Percentiles rank a stretch among this genome's conserved stretches.
Evolutionary conservation across 2,113 vertebrate species (phyloP).

Genomic region (Indicator indicator): DNA sequence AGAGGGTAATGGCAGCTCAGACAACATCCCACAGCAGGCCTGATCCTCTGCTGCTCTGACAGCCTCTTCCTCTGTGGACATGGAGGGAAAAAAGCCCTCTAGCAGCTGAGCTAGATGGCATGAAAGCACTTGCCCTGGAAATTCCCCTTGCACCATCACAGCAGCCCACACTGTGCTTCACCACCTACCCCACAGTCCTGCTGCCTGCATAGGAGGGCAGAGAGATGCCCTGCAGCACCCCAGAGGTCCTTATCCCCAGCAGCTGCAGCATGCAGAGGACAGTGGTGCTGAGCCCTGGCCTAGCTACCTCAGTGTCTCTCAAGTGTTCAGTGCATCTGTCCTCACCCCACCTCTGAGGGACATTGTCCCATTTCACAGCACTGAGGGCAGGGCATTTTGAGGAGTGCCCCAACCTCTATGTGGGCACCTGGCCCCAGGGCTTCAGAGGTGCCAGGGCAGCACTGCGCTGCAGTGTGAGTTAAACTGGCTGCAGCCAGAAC

Average conservation of each 20-base stretch:
- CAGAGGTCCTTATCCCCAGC: not conserved
- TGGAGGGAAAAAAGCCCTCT: not conserved
- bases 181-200: not conserved
- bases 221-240: not conserved
- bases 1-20: not conserved
- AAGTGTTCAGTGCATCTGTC: not conserved
- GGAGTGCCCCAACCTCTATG: not conserved
- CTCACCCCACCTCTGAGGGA: not conserved
- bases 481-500: not conserved
- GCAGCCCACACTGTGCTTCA: not conserved
- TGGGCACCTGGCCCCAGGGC: not conserved
- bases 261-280: not conserved
- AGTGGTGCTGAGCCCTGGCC: not conserved
- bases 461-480: not conserved
- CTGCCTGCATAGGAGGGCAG: not conserved
- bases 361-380: not conserved
- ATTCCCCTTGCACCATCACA: not conserved
- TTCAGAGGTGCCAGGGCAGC: not conserved
- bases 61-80: not conserved
- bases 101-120: not conserved
- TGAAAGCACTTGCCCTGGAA: not conserved
- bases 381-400: not conserved
- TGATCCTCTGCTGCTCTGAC: not conserved
- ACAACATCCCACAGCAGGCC: not conserved
- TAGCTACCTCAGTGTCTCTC: fast-evolving